Base-by-base conservation (phyloP, 2,888 invertebrate genomes). In the Trisateles emortualis region DNA sequence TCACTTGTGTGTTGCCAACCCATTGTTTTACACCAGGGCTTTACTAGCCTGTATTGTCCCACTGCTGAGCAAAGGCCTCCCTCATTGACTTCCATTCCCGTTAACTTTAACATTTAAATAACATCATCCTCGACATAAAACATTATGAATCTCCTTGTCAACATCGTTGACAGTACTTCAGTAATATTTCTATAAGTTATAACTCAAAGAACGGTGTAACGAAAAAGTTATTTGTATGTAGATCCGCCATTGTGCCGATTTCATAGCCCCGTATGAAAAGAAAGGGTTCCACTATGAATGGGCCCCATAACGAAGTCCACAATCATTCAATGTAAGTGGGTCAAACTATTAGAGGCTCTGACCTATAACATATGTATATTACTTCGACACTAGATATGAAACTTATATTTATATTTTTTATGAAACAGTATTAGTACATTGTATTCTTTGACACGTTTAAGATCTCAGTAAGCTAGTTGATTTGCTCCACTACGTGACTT, bases 311-410 rank as follows among this genome's bases (percentile, higher is more conserved):
- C 57, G 59, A 65, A 52, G 53, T 35, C 40, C 36, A 44, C 41
- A 46, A 56, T 59, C 46, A 44, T 54, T 47, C 38, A 26, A 30
- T 19, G n/a, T 24, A 66, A 66, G 48, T 66, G 35, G 65, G 55
- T 55, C 67, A 43, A 45, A 55, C 43, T 45, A 38, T 40, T 44
- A 47, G 24, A 36, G 30, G 26, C 40, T 32, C 36, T 41, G 26
- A 45, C 48, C 42, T 51, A 36, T 41, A 16, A 41, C 32, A 39
- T 41, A 43, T 54, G n/a, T n/a, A 54, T 46, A 49, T 30, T 39
- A 24, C 24, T 36, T 11, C 16, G 19, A 47, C 16, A 33, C 29
- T 41, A 33, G 43, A 45, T 44, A 44, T 47, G 36, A 44, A 38
- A 22, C 4, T 13, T 11, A 5, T 39, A 22, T 39, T n/a, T 32